Percentiles rank a stretch among this genome's conserved stretches.
These are phyloP conservation scores for Toxotes lorentzi DNA, from an alignment of 2,797 vertebrate species.

Conservation along the genomic window DNA sequence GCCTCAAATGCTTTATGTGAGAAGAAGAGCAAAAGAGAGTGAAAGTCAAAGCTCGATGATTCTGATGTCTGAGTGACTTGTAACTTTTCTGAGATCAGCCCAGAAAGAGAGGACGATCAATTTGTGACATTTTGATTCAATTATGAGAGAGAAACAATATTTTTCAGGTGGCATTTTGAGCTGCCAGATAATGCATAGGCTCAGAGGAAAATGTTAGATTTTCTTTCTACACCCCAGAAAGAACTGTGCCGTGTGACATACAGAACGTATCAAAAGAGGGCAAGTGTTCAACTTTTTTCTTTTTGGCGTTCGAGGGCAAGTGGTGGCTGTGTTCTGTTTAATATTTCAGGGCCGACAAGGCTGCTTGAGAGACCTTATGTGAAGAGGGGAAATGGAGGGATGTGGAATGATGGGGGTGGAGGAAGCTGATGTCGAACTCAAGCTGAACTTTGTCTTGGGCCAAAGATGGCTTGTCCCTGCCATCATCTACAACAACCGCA, in stretches of 20 bases:
- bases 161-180: constrained; percentile 29
- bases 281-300: constrained; percentile 7
- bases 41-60: neutral
- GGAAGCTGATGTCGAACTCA: constrained; percentile 62
- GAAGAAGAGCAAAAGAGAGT: neutral
- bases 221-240: constrained; percentile 9
- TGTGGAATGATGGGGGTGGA: constrained; percentile 30
- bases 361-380: constrained; percentile 50
- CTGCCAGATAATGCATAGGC: constrained; percentile 21
- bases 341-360: constrained; percentile 68
- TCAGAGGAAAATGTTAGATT: neutral
- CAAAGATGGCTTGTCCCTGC: constrained; percentile 9
- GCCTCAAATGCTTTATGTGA: neutral
- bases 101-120: neutral
- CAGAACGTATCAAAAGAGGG: constrained; percentile 29
- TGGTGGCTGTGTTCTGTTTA: constrained; percentile 67
- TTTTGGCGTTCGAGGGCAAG: constrained; percentile 64
- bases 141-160: neutral
- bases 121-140: constrained; percentile 36
- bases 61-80: neutral
- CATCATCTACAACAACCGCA: neutral
- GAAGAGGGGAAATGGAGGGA: constrained; percentile 42
- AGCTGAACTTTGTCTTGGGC: constrained; percentile 55
- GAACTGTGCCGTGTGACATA: neutral
- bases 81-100: neutral